phyloP scores from a whole-genome alignment of 2,888 invertebrate species.

The Ferdinandea cuprea region DNA sequence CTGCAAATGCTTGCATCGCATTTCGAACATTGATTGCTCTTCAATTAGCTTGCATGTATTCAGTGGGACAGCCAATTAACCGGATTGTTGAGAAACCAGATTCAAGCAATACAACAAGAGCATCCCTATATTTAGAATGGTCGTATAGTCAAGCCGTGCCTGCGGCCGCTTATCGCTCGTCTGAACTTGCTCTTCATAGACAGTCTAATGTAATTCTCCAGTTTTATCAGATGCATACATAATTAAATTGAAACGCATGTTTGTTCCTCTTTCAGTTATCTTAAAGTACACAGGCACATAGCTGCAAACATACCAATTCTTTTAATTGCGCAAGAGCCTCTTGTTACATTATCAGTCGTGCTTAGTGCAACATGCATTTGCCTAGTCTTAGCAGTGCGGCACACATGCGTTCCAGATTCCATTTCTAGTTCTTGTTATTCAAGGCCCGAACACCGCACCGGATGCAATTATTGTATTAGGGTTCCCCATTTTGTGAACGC shows the following conservation, averaged over 20 bases:
- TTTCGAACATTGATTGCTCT: not conserved
- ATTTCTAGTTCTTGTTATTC: slow-evolving; percentile 48
- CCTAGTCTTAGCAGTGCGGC: slow-evolving; percentile 23
- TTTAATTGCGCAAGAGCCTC: slow-evolving; percentile 66
- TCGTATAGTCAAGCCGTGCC: slow-evolving; percentile 11
- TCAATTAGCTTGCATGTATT: slow-evolving; percentile 8
- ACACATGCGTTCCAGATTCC: slow-evolving; percentile 60
- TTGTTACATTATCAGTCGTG: slow-evolving; percentile 60
- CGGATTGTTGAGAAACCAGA: slow-evolving; percentile 39
- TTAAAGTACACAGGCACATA: slow-evolving; percentile 33
- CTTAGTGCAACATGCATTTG: slow-evolving; percentile 52
- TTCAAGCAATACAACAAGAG: slow-evolving; percentile 17
- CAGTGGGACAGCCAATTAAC: slow-evolving; percentile 58
- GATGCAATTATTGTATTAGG: slow-evolving; percentile 61
- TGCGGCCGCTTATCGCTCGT: slow-evolving; percentile 12
- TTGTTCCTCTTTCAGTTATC: slow-evolving; percentile 67
- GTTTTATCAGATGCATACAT: slow-evolving; percentile 75
- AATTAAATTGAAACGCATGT: slow-evolving; percentile 73
- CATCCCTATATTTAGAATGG: not conserved
- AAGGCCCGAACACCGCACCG: slow-evolving; percentile 61
- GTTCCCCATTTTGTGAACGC: slow-evolving; percentile 20
- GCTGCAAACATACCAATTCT: slow-evolving; percentile 60
- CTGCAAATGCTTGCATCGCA: not conserved
- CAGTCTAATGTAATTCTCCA: slow-evolving; percentile 64
- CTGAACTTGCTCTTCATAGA: slow-evolving; percentile 40